A percentile compares a stretch with the other conserved stretches of the same genome.
Evolutionary conservation across 2,113 vertebrate genomes (phyloP).

Genomic region (Thalassarche chlororhynchos): DNA sequence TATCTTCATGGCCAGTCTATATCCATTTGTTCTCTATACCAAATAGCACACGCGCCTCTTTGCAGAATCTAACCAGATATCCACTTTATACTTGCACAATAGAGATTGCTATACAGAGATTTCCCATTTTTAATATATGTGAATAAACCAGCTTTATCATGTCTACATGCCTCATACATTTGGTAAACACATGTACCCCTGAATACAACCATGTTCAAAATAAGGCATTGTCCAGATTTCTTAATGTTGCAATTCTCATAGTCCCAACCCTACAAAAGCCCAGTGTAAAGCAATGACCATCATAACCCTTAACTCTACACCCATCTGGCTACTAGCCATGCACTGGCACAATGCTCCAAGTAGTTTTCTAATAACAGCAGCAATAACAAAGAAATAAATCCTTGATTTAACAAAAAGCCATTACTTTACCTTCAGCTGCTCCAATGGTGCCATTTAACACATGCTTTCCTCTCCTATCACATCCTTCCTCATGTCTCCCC

Average conservation of each 20-base stretch:
- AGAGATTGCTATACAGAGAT: background rate
- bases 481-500: background rate
- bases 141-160: background rate
- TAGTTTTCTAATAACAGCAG: background rate
- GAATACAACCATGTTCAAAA: background rate
- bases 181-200: fast-evolving
- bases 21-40: background rate
- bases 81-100: background rate
- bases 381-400: background rate
- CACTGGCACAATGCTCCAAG: background rate
- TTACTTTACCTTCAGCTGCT: background rate
- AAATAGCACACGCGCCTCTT: background rate
- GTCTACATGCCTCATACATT: background rate
- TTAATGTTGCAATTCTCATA: background rate
- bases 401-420: background rate
- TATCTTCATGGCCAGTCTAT: background rate
- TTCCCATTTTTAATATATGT: background rate
- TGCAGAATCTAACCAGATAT: background rate
- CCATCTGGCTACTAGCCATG: background rate
- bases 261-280: background rate
- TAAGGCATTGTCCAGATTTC: background rate
- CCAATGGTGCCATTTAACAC: background rate
- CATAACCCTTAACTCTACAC: background rate
- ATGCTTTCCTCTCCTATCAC: background rate
- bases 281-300: background rate